Conservation (phyloP, 2,113 vertebrate species). For the Leptobrachium leishanense region DNA sequence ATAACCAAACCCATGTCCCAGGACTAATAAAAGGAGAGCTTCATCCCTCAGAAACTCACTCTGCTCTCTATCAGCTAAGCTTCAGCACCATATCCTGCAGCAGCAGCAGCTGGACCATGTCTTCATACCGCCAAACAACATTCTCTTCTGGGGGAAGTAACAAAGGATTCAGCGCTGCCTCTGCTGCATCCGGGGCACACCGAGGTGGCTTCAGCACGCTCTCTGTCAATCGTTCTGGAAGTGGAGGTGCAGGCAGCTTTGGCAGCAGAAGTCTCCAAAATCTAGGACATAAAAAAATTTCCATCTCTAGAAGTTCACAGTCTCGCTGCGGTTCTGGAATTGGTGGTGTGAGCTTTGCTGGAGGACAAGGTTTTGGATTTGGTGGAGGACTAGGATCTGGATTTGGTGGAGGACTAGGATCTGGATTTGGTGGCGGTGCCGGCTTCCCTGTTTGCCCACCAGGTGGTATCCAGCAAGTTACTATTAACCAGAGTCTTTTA, state of each 20-base stretch:
- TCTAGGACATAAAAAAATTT: constrained; percentile 56
- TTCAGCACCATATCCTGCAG: constrained; percentile 7
- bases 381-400: constrained; percentile 40
- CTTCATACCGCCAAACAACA: constrained; percentile 16
- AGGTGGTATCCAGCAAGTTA: constrained; percentile 64
- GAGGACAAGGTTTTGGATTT: constrained; percentile 21
- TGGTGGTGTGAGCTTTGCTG: not conserved
- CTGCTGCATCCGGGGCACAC: constrained; percentile 47
- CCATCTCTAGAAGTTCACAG: constrained; percentile 27
- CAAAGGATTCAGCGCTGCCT: constrained; percentile 60
- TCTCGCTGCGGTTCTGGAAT: constrained; percentile 33
- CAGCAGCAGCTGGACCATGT: constrained; percentile 30
- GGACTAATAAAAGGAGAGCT: constrained; percentile 56
- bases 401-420: constrained; percentile 32
- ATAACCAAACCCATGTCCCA: constrained; percentile 56
- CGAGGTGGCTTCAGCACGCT: constrained; percentile 51
- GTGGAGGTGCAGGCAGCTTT: constrained; percentile 52
- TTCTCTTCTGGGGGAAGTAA: constrained; percentile 31
- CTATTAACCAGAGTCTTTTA: constrained; percentile 60
- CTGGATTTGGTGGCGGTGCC: not conserved
- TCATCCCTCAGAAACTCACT: constrained; percentile 4
- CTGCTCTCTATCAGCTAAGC: constrained; percentile 9
- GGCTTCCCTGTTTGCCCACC: constrained; percentile 26
- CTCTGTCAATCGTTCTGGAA: constrained; percentile 33
- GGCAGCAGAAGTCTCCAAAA: constrained; percentile 64